phyloP scores from a whole-genome alignment of 1,140 invertebrate species.

The Trichoplusia ni region DNA sequence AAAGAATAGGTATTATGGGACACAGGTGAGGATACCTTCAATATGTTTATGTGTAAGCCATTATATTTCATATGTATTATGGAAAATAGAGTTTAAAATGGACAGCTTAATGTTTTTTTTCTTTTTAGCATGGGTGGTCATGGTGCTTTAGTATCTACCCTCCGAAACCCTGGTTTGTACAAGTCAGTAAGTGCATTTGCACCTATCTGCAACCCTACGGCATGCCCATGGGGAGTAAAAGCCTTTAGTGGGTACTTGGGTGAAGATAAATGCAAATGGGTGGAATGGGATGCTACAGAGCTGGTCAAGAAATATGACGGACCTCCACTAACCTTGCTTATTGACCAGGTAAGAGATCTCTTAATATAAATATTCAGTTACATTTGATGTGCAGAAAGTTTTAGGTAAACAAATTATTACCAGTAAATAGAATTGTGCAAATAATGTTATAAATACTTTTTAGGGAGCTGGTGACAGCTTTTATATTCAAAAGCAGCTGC shows the following conservation, averaged over 20 bases:
- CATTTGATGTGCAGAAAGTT: neutral
- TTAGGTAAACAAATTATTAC: neutral
- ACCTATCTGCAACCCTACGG: constrained; percentile 95
- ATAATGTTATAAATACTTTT: constrained; percentile 41
- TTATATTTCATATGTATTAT: neutral
- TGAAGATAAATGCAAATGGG: constrained; percentile 86
- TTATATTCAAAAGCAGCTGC: constrained; percentile 88
- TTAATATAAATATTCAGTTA: neutral
- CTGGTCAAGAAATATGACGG: constrained; percentile 93
- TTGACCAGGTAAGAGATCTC: constrained; percentile 91
- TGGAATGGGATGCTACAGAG: constrained; percentile 94
- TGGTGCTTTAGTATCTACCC: constrained; percentile 94
- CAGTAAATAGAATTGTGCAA: neutral
- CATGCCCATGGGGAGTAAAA: constrained; percentile 94
- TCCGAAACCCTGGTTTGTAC: constrained; percentile 96
- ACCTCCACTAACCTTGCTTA: constrained; percentile 90
- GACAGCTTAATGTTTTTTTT: constrained; percentile 15
- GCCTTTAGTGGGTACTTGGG: constrained; percentile 95
- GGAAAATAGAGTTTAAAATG: neutral
- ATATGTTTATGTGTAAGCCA: neutral
- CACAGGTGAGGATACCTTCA: constrained; percentile 85
- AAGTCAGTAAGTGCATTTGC: constrained; percentile 97
- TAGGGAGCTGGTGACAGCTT: constrained; percentile 94
- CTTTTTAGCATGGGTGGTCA: constrained; percentile 96
- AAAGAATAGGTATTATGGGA: constrained; percentile 91